Conservation (phyloP, 2,888 invertebrate species). For the Camponotus fellah region DNA sequence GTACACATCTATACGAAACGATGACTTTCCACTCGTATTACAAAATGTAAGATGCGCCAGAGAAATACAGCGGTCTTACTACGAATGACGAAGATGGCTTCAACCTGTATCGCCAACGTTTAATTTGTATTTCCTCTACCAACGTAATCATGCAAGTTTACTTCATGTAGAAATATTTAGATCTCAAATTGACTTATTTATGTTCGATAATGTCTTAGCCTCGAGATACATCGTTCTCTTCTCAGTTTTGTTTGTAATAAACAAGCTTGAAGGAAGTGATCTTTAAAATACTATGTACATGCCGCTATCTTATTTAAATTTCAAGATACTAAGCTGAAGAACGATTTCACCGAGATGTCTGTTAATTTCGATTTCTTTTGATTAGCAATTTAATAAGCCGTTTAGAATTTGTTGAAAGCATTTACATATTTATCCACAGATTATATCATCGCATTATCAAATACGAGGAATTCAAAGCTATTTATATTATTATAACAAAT, state of each 20-base stretch:
- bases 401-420: background rate
- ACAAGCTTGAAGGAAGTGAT: background rate
- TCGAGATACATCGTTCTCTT: background rate
- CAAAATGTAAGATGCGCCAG: constrained; percentile 13
- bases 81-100: constrained; percentile 12
- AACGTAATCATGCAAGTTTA: background rate
- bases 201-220: constrained; percentile 11
- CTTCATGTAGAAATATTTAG: background rate
- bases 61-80: constrained; percentile 21
- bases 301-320: constrained; percentile 14
- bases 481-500: background rate
- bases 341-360: background rate
- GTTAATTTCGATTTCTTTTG: constrained; percentile 44
- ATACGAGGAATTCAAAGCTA: background rate
- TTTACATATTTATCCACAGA: background rate
- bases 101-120: background rate
- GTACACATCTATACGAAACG: constrained; percentile 31
- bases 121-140: constrained; percentile 34
- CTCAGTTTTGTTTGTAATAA: constrained; percentile 11
- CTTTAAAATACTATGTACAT: constrained; percentile 2
- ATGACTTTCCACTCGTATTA: constrained; percentile 45
- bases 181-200: constrained; percentile 19
- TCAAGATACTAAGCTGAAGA: background rate
- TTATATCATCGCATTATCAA: constrained; percentile 11
- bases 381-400: background rate